Base-by-base conservation (phyloP, 2,113 vertebrate species). In the Tympanuchus pallidicinctus region DNA sequence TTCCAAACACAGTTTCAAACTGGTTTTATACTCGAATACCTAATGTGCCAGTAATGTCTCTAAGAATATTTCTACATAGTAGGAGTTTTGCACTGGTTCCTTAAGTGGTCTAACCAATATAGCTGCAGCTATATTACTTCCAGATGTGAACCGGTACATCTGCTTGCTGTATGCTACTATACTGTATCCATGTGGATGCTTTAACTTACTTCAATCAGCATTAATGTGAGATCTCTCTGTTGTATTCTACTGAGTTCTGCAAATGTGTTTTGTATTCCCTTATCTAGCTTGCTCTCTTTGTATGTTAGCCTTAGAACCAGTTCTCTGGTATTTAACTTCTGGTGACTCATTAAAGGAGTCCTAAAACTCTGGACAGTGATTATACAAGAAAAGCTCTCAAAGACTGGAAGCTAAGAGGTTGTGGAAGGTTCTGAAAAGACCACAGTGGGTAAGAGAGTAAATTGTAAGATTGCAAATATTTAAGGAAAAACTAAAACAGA, bases 401-500 rank as follows among this genome's bases (percentile, higher is more conserved):
- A 48, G 10, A 54, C 30, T 66, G 42, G 15, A 76, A 72, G 24
- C 47, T 65, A 56, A 57, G 18, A 80, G 18, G 3, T 59, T 40
- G 16, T 36, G 34, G 43, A 76, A 86, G 30, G 27, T 65, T 83
- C 73, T 66, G 56, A 66, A 80, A 86, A 74, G 40, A 73, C 22
- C 56, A 34, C 65, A 54, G 2, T 84, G 45, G 25, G 14, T 52
- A 88, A 90, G 70, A 64, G 2, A 0, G 2, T 66, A 63, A 25
- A 20, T 42, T 86, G 48, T 50, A 92, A 74, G n/a, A 66, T 28
- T 74, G 81, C 32, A 82, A 71, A 66, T 88, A 77, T 65, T 83
- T 90, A 83, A 64, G 25, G 64, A 82, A 89, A 66, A 92, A 88
- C 40, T 78, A 92, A 88, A 96, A 69, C 28, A 81, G 45, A 92